phyloP scores from a whole-genome alignment of 2,797 vertebrate species.

The Hoplostethus atlanticus region DNA sequence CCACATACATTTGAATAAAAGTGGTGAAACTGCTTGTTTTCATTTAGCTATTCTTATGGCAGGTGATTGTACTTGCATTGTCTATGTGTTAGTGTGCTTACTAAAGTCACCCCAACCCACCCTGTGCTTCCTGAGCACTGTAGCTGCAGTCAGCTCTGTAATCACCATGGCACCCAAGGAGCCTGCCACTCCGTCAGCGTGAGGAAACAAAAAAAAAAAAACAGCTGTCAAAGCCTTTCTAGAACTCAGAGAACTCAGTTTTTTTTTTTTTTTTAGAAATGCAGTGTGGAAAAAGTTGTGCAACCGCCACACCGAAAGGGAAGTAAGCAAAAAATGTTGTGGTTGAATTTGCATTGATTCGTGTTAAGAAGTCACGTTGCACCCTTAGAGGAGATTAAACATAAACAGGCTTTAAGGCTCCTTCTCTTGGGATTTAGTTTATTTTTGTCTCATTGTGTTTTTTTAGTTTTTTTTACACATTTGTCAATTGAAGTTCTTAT shows the following conservation, averaged over 20 bases:
- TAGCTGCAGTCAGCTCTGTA: conserved; percentile 15
- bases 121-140: not conserved
- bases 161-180: conserved; percentile 16
- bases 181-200: not conserved
- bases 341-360: not conserved
- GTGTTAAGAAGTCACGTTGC: not conserved
- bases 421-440: not conserved
- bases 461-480: not conserved
- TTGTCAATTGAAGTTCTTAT: not conserved
- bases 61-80: not conserved
- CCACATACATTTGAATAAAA: not conserved
- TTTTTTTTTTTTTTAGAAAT: conserved; percentile 3
- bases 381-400: too few relatives aligned
- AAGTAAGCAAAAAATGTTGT: not conserved
- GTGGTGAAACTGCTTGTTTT: not conserved
- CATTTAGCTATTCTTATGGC: not conserved
- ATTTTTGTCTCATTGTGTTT: not conserved
- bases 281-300: not conserved
- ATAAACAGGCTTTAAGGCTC: not conserved
- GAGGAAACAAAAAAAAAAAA: not conserved
- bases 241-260: conserved; percentile 5
- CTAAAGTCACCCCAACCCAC: not conserved
- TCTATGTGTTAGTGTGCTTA: not conserved
- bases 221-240: conserved; percentile 10
- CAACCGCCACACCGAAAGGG: not conserved